phyloP scores from a whole-genome alignment of 2,888 invertebrate genomes.

The Junonia oenone region DNA sequence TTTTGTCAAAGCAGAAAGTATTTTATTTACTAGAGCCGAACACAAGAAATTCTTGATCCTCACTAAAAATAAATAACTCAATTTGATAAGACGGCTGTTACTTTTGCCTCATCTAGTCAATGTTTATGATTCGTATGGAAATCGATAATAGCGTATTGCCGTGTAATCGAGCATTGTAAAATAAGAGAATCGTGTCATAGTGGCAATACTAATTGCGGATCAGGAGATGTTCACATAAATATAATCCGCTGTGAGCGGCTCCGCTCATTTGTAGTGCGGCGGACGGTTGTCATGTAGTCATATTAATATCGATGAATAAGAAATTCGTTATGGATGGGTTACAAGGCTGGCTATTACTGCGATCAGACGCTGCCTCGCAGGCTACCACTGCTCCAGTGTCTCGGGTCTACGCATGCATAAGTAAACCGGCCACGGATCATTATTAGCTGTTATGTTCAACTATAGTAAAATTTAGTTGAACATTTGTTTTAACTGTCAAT shows the following conservation, averaged over 20 bases:
- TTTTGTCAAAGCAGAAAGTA: too few species aligned
- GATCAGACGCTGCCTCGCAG: slow-evolving; percentile 49
- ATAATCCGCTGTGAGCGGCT: slow-evolving; percentile 66
- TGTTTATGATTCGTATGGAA: slow-evolving; percentile 11
- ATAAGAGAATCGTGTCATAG: slow-evolving; percentile 22
- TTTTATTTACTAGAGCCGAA: too few species aligned
- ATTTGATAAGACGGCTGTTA: background rate
- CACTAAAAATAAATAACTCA: too few species aligned
- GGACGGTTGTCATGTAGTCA: slow-evolving; percentile 72
- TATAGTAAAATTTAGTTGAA: too few species aligned
- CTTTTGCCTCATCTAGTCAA: background rate
- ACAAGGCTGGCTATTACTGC: slow-evolving; percentile 70
- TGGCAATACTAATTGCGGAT: slow-evolving; percentile 68
- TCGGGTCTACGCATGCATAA: background rate
- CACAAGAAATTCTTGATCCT: background rate
- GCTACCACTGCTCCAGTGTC: background rate
- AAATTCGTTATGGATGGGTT: slow-evolving; percentile 76
- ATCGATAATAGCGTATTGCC: slow-evolving; percentile 12
- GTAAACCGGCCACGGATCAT: background rate
- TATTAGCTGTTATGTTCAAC: background rate
- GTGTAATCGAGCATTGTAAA: slow-evolving; percentile 5
- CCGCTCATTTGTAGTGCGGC: slow-evolving; percentile 71
- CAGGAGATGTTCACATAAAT: slow-evolving; percentile 72
- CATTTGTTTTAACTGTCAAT: background rate
- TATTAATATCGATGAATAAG: slow-evolving; percentile 79